phyloP scores from a whole-genome alignment of 1,140 invertebrate species.

The Piezodorus guildinii region DNA sequence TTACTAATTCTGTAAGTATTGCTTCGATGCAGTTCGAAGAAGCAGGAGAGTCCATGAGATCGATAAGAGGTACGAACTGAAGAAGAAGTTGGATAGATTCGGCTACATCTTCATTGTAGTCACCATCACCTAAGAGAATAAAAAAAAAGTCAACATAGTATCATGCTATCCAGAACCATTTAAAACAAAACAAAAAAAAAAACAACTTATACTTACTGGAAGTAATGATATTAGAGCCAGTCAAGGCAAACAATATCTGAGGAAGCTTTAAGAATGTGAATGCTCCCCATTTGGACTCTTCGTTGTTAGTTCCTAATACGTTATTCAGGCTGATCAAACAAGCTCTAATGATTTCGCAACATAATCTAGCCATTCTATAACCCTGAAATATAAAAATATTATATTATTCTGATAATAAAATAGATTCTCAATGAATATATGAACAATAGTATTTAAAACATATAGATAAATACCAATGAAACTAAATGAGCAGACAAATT shows the following conservation, averaged over 20 bases:
- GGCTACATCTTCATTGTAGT: slow-evolving; percentile 60
- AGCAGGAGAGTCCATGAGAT: slow-evolving; percentile 78
- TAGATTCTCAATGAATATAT: no score
- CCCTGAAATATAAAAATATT: slow-evolving; percentile 19
- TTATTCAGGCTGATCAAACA: slow-evolving; percentile 80
- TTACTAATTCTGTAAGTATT: slow-evolving; percentile 67
- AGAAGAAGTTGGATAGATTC: slow-evolving; percentile 71
- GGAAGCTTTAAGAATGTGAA: slow-evolving; percentile 87
- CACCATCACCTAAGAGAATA: slow-evolving; percentile 37
- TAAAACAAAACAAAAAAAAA: not conserved
- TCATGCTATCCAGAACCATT: not conserved
- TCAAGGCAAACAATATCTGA: slow-evolving; percentile 58
- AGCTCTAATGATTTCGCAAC: slow-evolving; percentile 78
- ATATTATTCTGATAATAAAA: no score
- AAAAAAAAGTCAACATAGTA: not conserved
- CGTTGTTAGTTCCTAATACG: slow-evolving; percentile 50
- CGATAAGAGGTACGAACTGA: slow-evolving; percentile 68
- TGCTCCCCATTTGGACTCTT: slow-evolving; percentile 83
- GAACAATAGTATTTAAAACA: no score
- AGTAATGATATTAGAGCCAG: slow-evolving; percentile 32
- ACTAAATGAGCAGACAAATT: no score
- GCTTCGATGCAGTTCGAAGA: slow-evolving; percentile 77
- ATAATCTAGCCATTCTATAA: slow-evolving; percentile 43
- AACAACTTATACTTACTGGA: slow-evolving; percentile 7
- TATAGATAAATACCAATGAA: no score